Evolutionary conservation across 2,113 vertebrate genomes (phyloP), one percentile per base, ranked within the genome.

Genomic region (Dascyllus trimaculatus): DNA sequence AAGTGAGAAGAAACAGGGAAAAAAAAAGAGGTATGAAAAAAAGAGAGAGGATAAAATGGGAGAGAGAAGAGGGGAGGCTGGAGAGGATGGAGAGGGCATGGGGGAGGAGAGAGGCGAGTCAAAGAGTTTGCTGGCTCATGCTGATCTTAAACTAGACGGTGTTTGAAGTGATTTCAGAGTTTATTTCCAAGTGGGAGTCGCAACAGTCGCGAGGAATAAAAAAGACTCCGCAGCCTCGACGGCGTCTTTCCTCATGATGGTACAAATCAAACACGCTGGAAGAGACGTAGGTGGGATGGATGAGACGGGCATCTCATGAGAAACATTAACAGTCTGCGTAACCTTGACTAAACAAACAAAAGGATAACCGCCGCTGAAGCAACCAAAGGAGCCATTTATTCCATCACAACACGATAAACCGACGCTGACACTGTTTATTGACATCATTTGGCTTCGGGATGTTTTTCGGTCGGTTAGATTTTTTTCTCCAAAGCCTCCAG

Each of bases 151-250:
- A 71, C 69, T 10, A 75, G 80, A 77, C 53, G 59, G 72, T 57
- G 85, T 83, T 88, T 84, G 82, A 91, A 80, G 80, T 75, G 75
- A 82, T 90, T 90, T 81, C 35, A 79, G 80, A 86, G 82, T 85
- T 86, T 70, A 81, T 84, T 92, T 86, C 62, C 69, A 67, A 51
- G 85, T 77, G 67, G 83, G 81, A 89, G 90, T 83, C 82, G 51
- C 51, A 82, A 71, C 62, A 67, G 53, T 84, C 21, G 63, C 79
- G 60, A 24, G 66, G 66, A 88, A 72, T 71, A 63, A 78, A 85
- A 69, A 54, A 66, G 71, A 59, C 67, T 52, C 73, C 17, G 56
- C 71, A 60, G 71, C 61, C 56, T 60, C 52, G 52, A 76, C 51
- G 48, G 56, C 24, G 69, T 65, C 65, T 75, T 64, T 56, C 35